These are phyloP conservation scores for Acromyrmex charruanus DNA, from an alignment of 1,140 invertebrate species.

Conservation along the genomic window DNA sequence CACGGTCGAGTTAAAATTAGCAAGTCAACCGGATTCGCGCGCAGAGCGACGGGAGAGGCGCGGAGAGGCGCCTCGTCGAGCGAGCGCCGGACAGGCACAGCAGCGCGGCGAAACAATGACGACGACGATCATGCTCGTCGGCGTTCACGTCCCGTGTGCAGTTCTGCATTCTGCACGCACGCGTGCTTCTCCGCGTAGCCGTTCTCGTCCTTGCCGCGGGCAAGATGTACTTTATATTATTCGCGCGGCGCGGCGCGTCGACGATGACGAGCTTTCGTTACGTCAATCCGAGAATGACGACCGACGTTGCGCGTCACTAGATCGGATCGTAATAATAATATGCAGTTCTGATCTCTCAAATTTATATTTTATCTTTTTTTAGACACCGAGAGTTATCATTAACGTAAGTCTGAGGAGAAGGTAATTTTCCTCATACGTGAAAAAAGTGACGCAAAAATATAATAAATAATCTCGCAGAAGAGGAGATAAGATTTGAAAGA, in stretches of 20 bases:
- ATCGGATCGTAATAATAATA: background rate
- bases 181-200: too few relatives aligned
- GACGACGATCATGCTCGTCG: background rate
- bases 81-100: background rate
- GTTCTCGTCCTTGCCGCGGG: slow-evolving; percentile 38
- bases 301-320: background rate
- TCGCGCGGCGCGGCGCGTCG: background rate
- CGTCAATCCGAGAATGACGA: slow-evolving; percentile 33
- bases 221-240: background rate
- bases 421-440: too few relatives aligned
- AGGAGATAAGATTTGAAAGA: too few relatives aligned
- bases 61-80: slow-evolving; percentile 39
- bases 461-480: too few relatives aligned
- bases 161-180: background rate
- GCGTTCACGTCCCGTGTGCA: background rate
- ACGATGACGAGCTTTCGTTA: background rate
- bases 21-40: slow-evolving; percentile 77
- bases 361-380: background rate
- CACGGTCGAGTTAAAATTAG: slow-evolving; percentile 84
- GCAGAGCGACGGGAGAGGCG: slow-evolving; percentile 18
- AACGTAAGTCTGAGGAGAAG: background rate
- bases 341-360: background rate
- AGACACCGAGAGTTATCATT: background rate
- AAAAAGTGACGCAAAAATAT: too few relatives aligned
- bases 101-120: slow-evolving; percentile 54